A percentile compares a stretch with the other conserved stretches of the same genome.
phyloP scores from a whole-genome alignment of 2,113 vertebrate species.

The Gasterosteus aculeatus region DNA sequence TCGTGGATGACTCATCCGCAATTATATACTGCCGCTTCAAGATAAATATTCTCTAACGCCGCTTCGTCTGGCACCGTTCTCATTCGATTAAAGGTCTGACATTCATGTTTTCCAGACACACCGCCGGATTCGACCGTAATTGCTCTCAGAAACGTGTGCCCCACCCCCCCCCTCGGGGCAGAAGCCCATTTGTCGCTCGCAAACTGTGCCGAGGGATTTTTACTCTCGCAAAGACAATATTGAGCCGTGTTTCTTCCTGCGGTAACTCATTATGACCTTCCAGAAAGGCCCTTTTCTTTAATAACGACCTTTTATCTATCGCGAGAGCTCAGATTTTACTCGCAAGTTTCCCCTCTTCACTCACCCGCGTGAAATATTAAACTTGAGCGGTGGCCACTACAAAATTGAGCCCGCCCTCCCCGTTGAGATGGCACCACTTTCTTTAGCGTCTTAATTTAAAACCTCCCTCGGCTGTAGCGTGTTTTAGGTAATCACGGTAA shows the following conservation, averaged over 20 bases:
- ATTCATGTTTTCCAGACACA: slow-evolving; percentile 41
- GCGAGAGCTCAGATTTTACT: slow-evolving; percentile 13
- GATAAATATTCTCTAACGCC: slow-evolving; percentile 29
- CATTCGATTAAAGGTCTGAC: slow-evolving; percentile 44
- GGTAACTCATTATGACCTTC: slow-evolving; percentile 30
- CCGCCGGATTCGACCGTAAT: slow-evolving; percentile 36
- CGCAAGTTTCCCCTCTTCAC: slow-evolving; percentile 6
- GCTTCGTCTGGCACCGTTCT: slow-evolving; percentile 17
- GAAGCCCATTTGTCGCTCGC: slow-evolving; percentile 32
- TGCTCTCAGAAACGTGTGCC: slow-evolving; percentile 29
- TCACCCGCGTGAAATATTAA: slow-evolving; percentile 7
- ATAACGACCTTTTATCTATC: slow-evolving; percentile 3
- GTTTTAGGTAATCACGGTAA: slow-evolving; percentile 55
- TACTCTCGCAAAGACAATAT: neutral
- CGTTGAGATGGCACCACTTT: neutral
- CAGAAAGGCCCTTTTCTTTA: slow-evolving; percentile 1
- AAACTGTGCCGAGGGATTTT: slow-evolving; percentile 27
- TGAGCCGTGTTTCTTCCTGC: slow-evolving; percentile 15
- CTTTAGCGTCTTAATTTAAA: slow-evolving; percentile 9
- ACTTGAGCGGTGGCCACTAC: neutral
- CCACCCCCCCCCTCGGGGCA: slow-evolving; percentile 14
- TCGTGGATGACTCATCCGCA: slow-evolving; percentile 39
- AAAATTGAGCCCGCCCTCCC: neutral
- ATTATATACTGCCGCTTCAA: slow-evolving; percentile 29
- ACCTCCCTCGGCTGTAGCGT: slow-evolving; percentile 1